Conservation (phyloP, 2,797 vertebrate genomes). For the Ispidina picta region DNA sequence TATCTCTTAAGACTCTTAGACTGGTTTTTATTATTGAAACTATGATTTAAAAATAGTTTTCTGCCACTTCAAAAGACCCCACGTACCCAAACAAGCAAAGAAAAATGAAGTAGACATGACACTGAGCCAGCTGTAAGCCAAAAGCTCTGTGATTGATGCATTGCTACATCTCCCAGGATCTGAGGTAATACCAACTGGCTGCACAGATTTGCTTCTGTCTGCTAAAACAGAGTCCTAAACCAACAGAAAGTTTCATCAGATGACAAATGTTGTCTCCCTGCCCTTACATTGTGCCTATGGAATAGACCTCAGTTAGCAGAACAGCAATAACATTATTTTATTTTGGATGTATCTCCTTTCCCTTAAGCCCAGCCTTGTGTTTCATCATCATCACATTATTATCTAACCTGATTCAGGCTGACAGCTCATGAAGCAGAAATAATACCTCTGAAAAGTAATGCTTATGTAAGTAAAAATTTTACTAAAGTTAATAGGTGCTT, state of each 20-base stretch:
- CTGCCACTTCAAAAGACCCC: not conserved
- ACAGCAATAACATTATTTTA: not conserved
- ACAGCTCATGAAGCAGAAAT: not conserved
- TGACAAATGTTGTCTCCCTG: not conserved
- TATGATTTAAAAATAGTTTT: not conserved
- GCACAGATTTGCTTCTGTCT: not conserved
- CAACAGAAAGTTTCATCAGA: not conserved
- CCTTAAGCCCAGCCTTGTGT: not conserved
- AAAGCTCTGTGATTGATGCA: not conserved
- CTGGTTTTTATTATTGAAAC: not conserved
- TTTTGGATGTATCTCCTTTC: not conserved
- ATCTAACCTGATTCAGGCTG: not conserved
- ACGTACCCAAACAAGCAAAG: not conserved
- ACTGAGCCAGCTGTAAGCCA: not conserved
- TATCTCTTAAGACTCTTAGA: not conserved
- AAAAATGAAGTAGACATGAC: not conserved
- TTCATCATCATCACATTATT: not conserved
- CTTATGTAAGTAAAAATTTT: slow-evolving; percentile 4
- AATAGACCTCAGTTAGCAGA: not conserved
- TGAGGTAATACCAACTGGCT: not conserved
- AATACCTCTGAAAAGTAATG: not conserved
- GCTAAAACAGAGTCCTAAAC: not conserved
- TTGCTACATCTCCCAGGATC: not conserved
- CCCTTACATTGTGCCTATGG: not conserved
- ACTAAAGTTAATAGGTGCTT: not conserved